A percentile compares a stretch with the other conserved stretches of the same genome.
phyloP scores from a whole-genome alignment of 2,113 vertebrate species.

The Pholis gunnellus region DNA sequence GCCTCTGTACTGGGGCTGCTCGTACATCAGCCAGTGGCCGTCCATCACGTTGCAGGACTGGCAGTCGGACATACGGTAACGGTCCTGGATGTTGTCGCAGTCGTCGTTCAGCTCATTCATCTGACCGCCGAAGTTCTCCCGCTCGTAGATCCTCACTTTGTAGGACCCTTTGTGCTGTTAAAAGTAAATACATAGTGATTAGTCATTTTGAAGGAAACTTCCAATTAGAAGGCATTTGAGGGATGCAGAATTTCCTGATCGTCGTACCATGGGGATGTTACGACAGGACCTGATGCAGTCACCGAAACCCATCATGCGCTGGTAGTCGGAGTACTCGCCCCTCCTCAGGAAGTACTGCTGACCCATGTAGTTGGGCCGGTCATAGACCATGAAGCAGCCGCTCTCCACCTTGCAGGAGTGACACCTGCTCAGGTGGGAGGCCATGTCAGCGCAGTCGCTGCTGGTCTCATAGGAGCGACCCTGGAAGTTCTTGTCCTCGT shows the following conservation, averaged over 20 bases:
- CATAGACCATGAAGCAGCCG: conserved; percentile 80
- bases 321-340: conserved; percentile 62
- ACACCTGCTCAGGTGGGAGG: conserved; percentile 65
- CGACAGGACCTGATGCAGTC: conserved; percentile 77
- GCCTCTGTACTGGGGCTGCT: conserved; percentile 80
- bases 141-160: conserved; percentile 76
- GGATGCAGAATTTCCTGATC: neutral
- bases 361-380: conserved; percentile 80
- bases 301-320: conserved; percentile 71
- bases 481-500: conserved; percentile 84
- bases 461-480: conserved; percentile 71
- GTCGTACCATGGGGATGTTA: conserved; percentile 65
- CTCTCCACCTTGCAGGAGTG: conserved; percentile 71
- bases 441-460: conserved; percentile 48
- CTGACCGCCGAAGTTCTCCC: conserved; percentile 76
- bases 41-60: conserved; percentile 83
- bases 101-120: conserved; percentile 73
- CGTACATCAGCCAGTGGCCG: conserved; percentile 84
- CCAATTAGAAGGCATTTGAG: neutral
- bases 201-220: neutral
- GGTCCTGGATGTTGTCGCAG: conserved; percentile 79
- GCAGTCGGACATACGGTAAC: conserved; percentile 78
- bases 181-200: neutral
- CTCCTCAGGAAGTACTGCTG: conserved; percentile 53
- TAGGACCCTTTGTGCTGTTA: conserved; percentile 73